Percentiles rank a stretch among this genome's conserved stretches.
These are phyloP conservation scores for Sakesphorus luctuosus DNA, from an alignment of 2,113 vertebrate species.

Conservation along the genomic window DNA sequence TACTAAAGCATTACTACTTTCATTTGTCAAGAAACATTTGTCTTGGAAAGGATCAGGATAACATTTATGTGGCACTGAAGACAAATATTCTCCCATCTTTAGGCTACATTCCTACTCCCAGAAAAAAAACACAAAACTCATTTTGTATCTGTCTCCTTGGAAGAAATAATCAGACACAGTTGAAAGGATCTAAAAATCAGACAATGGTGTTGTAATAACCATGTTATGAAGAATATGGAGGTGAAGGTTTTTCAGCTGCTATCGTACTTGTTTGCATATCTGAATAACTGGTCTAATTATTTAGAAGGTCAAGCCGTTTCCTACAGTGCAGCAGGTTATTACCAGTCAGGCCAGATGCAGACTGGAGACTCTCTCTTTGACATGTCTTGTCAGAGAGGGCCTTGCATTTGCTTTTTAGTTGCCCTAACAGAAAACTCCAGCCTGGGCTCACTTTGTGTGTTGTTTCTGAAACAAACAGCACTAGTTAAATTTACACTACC, in stretches of 20 bases:
- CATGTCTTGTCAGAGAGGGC: fast-evolving
- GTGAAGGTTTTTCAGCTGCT: background rate
- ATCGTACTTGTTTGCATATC: background rate
- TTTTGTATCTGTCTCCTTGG: background rate
- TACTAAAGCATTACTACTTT: background rate
- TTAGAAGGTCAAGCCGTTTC: background rate
- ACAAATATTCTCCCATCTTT: background rate
- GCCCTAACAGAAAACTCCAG: background rate
- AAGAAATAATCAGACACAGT: background rate
- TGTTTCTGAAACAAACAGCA: background rate
- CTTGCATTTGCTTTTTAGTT: background rate
- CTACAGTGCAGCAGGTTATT: background rate
- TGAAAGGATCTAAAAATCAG: background rate
- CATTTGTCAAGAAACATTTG: background rate
- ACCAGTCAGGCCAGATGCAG: background rate
- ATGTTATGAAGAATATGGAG: background rate
- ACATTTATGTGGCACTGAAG: background rate
- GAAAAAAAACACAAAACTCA: background rate
- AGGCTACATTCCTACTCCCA: background rate
- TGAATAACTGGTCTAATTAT: background rate
- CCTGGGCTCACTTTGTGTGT: background rate
- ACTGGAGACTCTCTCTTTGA: background rate
- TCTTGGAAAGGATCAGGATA: background rate
- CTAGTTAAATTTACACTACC: background rate
- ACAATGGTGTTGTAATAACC: background rate